Conservation (phyloP, 2,888 invertebrate genomes). For the Drosophila rellima region DNA sequence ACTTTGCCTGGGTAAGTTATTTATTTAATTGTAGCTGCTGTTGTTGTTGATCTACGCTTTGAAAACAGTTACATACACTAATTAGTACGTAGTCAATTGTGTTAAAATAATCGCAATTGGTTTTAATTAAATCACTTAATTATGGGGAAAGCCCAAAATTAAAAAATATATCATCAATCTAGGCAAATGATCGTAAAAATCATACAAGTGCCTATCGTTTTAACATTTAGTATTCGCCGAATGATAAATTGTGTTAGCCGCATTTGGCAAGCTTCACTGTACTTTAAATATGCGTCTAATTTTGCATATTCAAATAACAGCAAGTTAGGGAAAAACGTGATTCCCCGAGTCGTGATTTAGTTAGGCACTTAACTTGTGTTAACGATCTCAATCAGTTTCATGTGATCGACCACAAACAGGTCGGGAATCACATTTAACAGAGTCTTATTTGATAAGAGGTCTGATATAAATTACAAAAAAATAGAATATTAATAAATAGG, state of each 20-base stretch:
- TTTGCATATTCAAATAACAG: neutral
- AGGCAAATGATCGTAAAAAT: conserved; percentile 1
- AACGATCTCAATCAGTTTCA: neutral
- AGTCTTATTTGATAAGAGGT: neutral
- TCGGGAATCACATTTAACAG: neutral
- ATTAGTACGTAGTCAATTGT: conserved; percentile 5
- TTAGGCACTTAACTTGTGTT: neutral
- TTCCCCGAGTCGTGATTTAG: conserved; percentile 7
- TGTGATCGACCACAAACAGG: neutral
- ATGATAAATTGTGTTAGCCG: neutral
- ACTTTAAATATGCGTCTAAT: neutral
- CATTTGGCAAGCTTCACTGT: conserved; percentile 22
- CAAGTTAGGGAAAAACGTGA: neutral
- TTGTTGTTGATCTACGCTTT: neutral
- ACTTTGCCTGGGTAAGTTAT: neutral
- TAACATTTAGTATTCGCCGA: neutral
- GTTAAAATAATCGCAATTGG: neutral
- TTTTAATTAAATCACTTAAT: conserved; percentile 3
- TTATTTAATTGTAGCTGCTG: conserved; percentile 2
- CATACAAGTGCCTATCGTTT: conserved; percentile 12
- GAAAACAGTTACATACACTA: conserved; percentile 14
- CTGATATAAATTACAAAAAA: neutral
- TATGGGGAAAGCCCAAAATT: neutral
- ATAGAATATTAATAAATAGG: neutral
- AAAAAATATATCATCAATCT: conserved; percentile 20